Conservation (phyloP, 2,113 vertebrate genomes). For the Cinclus mexicanus region DNA sequence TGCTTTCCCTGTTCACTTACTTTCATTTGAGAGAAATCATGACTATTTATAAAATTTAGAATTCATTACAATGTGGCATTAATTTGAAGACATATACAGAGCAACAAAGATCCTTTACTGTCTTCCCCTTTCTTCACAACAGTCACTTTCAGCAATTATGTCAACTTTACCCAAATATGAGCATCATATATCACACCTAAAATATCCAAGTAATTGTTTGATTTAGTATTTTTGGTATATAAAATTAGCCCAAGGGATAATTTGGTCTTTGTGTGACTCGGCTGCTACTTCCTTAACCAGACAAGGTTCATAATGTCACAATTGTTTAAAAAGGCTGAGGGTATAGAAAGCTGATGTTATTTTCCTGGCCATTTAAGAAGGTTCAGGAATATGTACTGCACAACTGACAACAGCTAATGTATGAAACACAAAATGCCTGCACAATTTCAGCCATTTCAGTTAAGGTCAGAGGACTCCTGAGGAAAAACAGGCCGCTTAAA, state of each 20-base stretch:
- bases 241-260: neutral
- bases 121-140: neutral
- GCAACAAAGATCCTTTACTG: neutral
- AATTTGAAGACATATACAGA: neutral
- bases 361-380: neutral
- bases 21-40: neutral
- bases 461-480: neutral
- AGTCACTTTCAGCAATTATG: neutral
- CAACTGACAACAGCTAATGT: neutral
- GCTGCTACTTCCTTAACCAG: neutral
- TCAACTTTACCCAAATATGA: neutral
- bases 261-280: neutral
- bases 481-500: neutral
- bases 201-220: neutral
- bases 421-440: neutral
- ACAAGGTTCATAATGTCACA: neutral
- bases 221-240: neutral
- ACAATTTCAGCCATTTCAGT: slow-evolving; percentile 1
- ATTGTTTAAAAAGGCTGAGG: neutral
- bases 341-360: neutral
- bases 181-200: neutral
- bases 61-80: neutral
- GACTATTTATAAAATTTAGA: slow-evolving; percentile 13
- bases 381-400: neutral
- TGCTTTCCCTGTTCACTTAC: neutral